phyloP scores from a whole-genome alignment of 37 sponge, comb jelly and placozoan species.

The Beroe ovata region DNA sequence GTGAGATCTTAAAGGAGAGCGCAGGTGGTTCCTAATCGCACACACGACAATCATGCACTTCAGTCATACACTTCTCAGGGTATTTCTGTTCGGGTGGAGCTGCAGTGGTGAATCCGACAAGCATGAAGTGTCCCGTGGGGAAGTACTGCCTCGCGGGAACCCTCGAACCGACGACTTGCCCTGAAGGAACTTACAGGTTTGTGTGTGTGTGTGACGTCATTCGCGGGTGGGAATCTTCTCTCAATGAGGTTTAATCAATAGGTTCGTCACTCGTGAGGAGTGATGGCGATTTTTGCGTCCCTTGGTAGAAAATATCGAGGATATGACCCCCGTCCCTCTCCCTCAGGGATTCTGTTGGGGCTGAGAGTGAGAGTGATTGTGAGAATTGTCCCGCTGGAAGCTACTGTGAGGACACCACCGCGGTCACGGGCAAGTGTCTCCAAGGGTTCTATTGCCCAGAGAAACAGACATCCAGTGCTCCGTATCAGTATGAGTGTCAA shows the following conservation, averaged over 20 bases:
- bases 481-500: conserved; percentile 66
- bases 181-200: conserved; percentile 66
- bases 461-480: conserved; percentile 13
- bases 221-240: too few relatives aligned
- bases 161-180: conserved; percentile 31
- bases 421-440: background rate
- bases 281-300: too few relatives aligned
- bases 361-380: conserved; percentile 15
- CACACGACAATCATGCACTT: too few relatives aligned
- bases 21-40: too few relatives aligned
- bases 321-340: too few relatives aligned
- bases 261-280: too few relatives aligned
- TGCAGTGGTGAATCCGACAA: background rate
- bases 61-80: too few relatives aligned
- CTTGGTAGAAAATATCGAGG: too few relatives aligned
- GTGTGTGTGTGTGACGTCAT: too few relatives aligned
- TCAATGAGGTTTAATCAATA: too few relatives aligned
- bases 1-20: too few relatives aligned
- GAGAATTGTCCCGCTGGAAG: conserved; percentile 63
- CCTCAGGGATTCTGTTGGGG: conserved; percentile 31
- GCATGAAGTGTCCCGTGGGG: conserved; percentile 48
- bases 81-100: conserved; percentile 46
- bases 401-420: conserved; percentile 33
- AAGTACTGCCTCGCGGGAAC: conserved; percentile 46
- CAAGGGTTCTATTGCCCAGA: conserved; percentile 62